Evolutionary conservation across 1,140 invertebrate species (phyloP), one percentile per base, ranked within the genome.

Genomic region (Drosophila lini): DNA sequence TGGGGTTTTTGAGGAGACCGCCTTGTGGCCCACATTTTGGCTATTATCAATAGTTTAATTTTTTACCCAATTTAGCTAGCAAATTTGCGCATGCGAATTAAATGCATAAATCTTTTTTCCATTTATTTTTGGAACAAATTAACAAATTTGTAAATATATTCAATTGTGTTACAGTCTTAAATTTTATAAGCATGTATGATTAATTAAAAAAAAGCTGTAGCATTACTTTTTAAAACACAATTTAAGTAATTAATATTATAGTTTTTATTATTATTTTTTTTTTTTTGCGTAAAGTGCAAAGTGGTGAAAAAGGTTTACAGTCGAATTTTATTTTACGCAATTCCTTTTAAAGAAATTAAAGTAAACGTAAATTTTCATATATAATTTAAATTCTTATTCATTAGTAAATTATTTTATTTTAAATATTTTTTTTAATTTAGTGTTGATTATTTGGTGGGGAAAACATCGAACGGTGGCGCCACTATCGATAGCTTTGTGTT

Each of bases 21-120:
- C 25, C 32, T 8, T 22, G 7, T 11, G 11, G 25, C 25, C 5
- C 25, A 28, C 25, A 28, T 28, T 28, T 28, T 28, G 13, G 8
- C 2, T 22, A 11, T 19, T 57, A 74, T 74, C 80, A 63, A 64
- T 63, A 32, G 34, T 8, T 22, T 13, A 5, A 22, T 52, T 15
- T 36, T 4, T 4, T 4, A 15, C 32, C 36, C 11, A 32, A 45
- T 13, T 22, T 5, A 3, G 16, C 42, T 19, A 1, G 13, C 9
- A 32, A 8, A 32, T 9, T 38, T n/a, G 13, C 36, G 36, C 36
- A 9, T 16, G 40, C 40, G 40, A 41, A 41, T 41, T 8, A 41
- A 16, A 16, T 41, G 1, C 3, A 22, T 15, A 6, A 28, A 28
- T 28, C 5, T 5, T 28, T 28, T 28, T 28, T 28, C 0, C 25